These are phyloP conservation scores for Galeopsomyia nigrocyanea DNA, from an alignment of 2,888 invertebrate species.

Conservation along the genomic window DNA sequence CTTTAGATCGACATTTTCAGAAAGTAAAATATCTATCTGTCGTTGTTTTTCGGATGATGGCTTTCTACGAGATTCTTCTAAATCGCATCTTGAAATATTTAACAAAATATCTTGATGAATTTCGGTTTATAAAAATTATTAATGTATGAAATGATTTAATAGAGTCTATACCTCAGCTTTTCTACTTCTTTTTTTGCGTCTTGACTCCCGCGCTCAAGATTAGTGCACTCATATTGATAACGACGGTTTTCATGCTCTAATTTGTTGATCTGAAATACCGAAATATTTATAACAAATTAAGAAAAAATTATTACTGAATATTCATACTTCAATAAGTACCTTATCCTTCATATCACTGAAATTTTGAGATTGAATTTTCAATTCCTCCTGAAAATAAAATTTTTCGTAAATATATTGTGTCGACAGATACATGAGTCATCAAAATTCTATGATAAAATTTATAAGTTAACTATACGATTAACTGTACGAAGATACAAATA, in stretches of 20 bases:
- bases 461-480: no score
- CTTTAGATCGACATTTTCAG: slow-evolving; percentile 55
- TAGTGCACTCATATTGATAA: slow-evolving; percentile 52
- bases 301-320: slow-evolving; percentile 19
- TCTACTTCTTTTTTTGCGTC: slow-evolving; percentile 52
- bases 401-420: background rate
- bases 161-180: slow-evolving; percentile 52
- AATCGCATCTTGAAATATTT: slow-evolving; percentile 14
- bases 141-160: background rate
- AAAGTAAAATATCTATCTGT: slow-evolving; percentile 45
- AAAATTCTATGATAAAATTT: no score
- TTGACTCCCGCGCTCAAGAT: slow-evolving; percentile 51
- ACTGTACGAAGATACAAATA: no score
- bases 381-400: slow-evolving; percentile 49
- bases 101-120: background rate
- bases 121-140: slow-evolving; percentile 17
- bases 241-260: slow-evolving; percentile 51
- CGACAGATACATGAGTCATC: no score
- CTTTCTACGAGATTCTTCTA: slow-evolving; percentile 25
- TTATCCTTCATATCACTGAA: slow-evolving; percentile 52
- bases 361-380: slow-evolving; percentile 50
- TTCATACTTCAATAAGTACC: slow-evolving; percentile 50
- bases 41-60: slow-evolving; percentile 16
- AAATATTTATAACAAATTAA: slow-evolving; percentile 7
- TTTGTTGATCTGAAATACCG: slow-evolving; percentile 52